A percentile compares a stretch with the other conserved stretches of the same genome.
phyloP scores from a whole-genome alignment of 2,888 invertebrate species.

The Caenorhabditis afra region DNA sequence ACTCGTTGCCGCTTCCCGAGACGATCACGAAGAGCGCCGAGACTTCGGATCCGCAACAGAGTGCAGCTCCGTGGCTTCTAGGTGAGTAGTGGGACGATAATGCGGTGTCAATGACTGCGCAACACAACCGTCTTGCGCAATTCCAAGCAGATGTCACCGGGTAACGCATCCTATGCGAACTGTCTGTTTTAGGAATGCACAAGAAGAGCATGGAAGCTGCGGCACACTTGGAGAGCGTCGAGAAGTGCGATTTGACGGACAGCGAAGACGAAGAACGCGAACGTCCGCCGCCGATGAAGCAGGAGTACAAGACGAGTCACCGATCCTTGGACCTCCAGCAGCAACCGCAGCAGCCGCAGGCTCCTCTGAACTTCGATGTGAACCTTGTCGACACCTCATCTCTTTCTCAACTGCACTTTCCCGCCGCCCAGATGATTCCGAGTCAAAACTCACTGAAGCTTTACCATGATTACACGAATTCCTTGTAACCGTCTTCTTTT shows the following conservation, averaged over 20 bases:
- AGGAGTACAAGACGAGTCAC: slow-evolving; percentile 20
- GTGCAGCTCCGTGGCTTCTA: slow-evolving; percentile 96
- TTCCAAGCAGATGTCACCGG: no score
- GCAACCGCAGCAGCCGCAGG: slow-evolving; percentile 23
- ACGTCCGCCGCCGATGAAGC: slow-evolving; percentile 3
- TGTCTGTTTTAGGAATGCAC: slow-evolving; percentile 91
- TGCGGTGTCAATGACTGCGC: background rate
- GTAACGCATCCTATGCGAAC: background rate
- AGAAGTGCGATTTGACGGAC: slow-evolving; percentile 67
- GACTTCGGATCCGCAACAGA: slow-evolving; percentile 86
- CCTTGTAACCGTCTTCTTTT: slow-evolving; percentile 20
- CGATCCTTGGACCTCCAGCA: slow-evolving; percentile 3
- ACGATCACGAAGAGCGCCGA: slow-evolving; percentile 98
- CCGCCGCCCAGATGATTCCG: slow-evolving; percentile 45
- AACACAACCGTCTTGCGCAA: slow-evolving; percentile 16
- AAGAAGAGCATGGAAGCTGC: slow-evolving; percentile 98
- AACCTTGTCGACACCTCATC: slow-evolving; percentile 34
- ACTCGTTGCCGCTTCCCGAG: slow-evolving; percentile 97
- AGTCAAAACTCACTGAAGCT: slow-evolving; percentile 45
- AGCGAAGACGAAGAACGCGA: slow-evolving; percentile 68
- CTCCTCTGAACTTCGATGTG: slow-evolving; percentile 29
- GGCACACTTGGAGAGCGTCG: slow-evolving; percentile 90
- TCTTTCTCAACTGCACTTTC: slow-evolving; percentile 48
- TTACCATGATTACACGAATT: slow-evolving; percentile 57
- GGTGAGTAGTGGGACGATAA: slow-evolving; percentile 85